A percentile compares a stretch with the other conserved stretches of the same genome.
Conservation (phyloP, 1,140 invertebrate species). For the Atta colombica region DNA sequence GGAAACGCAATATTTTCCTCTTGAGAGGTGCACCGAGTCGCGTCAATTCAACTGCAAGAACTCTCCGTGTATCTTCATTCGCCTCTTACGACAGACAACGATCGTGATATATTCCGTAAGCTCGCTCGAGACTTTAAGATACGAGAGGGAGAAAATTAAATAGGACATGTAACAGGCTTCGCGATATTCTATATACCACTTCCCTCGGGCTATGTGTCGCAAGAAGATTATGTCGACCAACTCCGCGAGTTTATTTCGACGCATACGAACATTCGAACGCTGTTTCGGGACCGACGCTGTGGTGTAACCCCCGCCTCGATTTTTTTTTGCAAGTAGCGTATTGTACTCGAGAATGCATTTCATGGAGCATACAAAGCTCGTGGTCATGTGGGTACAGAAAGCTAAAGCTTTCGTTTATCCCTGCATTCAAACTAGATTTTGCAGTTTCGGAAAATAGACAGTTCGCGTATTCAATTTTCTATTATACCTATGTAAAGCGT, state of each 20-base stretch:
- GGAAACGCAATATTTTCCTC: conserved; percentile 5
- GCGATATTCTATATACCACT: conserved; percentile 44
- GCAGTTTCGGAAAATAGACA: conserved; percentile 22
- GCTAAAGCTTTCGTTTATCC: conserved; percentile 44
- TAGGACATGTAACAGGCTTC: conserved; percentile 47
- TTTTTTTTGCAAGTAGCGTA: conserved; percentile 14
- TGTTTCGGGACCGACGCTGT: neutral
- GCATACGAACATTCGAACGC: conserved; percentile 22
- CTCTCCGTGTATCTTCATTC: conserved; percentile 57
- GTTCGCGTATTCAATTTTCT: conserved; percentile 15
- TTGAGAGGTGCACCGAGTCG: conserved; percentile 11
- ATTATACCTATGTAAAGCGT: conserved; percentile 6
- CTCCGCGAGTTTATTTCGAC: conserved; percentile 55
- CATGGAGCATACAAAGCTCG: conserved; percentile 22
- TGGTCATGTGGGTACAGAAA: neutral
- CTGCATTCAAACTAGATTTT: conserved; percentile 33
- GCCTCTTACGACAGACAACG: conserved; percentile 47
- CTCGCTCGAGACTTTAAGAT: conserved; percentile 24
- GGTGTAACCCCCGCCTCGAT: neutral
- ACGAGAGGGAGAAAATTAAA: conserved; percentile 63
- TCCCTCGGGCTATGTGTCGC: conserved; percentile 36
- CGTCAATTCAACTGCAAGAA: conserved; percentile 64
- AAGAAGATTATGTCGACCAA: conserved; percentile 57
- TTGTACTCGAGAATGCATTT: conserved; percentile 44
- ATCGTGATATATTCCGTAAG: conserved; percentile 9